A percentile compares a stretch with the other conserved stretches of the same genome.
These are phyloP conservation scores for Thomomys bottae DNA, from an alignment of 2,113 vertebrate species.

Conservation along the genomic window DNA sequence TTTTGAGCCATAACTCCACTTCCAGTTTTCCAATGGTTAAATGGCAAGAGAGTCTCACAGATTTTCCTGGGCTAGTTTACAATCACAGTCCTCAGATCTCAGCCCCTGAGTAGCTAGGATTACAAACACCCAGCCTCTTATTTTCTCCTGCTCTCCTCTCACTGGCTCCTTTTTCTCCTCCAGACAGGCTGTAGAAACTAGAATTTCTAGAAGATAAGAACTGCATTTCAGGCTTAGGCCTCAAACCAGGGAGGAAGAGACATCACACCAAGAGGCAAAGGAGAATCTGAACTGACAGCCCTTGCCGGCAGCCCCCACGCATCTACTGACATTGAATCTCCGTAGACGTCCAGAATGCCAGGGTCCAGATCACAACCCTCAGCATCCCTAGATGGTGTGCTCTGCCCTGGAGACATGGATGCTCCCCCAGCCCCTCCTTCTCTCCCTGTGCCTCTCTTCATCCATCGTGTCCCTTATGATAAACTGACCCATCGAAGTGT, in stretches of 20 bases:
- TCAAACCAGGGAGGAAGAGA: background rate
- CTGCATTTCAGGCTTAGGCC: background rate
- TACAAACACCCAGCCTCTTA: background rate
- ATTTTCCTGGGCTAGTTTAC: no score
- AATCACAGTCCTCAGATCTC: no score
- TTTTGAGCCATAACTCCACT: no score
- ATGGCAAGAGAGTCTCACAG: no score
- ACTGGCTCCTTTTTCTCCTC: background rate
- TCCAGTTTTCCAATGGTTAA: no score
- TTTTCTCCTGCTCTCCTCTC: background rate
- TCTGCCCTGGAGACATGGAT: background rate
- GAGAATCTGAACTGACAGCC: conserved; percentile 10
- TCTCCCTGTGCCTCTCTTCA: background rate
- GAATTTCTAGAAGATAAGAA: background rate
- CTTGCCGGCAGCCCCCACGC: background rate
- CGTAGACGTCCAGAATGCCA: background rate
- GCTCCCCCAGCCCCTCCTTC: no score
- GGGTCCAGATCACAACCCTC: background rate
- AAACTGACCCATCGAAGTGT: background rate
- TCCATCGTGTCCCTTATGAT: no score
- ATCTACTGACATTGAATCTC: background rate
- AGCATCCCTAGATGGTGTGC: background rate
- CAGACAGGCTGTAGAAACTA: background rate
- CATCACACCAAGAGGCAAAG: background rate
- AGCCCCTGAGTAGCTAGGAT: no score